Evolutionary conservation across 2,797 vertebrate species (phyloP), one percentile per base, ranked within the genome.

Genomic region (Carduelis carduelis): DNA sequence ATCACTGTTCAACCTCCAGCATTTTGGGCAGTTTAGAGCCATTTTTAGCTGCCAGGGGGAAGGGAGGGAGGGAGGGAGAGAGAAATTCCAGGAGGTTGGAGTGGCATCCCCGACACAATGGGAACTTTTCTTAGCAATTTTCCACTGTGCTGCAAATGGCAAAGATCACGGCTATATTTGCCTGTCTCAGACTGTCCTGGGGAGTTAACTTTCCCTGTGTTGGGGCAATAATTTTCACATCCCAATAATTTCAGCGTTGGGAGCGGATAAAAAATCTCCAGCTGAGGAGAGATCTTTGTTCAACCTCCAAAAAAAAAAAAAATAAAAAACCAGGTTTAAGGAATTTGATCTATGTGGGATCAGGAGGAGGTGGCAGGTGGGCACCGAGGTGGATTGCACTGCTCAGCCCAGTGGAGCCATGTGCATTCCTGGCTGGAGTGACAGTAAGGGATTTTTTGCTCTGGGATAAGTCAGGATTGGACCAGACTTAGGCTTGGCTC

Each of bases 91-190:
- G 3, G 92, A 46, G 81, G 81, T 93, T 87, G 91, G 71, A 59
- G 8, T 50, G 89, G 75, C 95, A 64, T 70, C 57, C 50, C 90
- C 65, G 23, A 94, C 95, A 96, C 95, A 88, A 95, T 94, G 64
- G 89, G 82, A 89, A 89, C 91, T 95, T 97, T 95, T 95, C 83
- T 97, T 95, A 96, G 95, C 87, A 89, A 74, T 71, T 96, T 96
- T 95, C 95, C 95, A 90, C 94, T 94, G 95, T 32, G 93, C 79
- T 81, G 85, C 59, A 95, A 91, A 95, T 88, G 86, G 81, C 92
- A 93, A 89, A 94, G 92, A 69, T 93, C 93, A 20, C 0, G 37
- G 80, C 74, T 94, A 23, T 81, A 63, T 93, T 90, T 91, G 83
- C 89, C 14, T 19, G 84, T 59, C 87, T 75, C 71, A 92, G 77